phyloP scores from a whole-genome alignment of 2,113 vertebrate genomes.

The Zosterops hypoxanthus region DNA sequence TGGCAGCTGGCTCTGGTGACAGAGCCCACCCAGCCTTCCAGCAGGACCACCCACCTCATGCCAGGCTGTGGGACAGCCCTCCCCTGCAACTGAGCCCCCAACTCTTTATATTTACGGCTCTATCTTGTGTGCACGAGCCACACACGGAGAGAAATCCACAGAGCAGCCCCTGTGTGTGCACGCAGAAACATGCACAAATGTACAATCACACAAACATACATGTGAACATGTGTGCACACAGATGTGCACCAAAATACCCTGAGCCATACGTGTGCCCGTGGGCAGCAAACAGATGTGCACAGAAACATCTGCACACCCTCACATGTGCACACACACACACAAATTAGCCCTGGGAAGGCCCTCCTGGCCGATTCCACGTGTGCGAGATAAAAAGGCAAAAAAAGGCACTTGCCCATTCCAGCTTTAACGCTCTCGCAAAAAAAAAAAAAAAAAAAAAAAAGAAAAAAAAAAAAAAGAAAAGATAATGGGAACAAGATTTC shows the following conservation, averaged over 20 bases:
- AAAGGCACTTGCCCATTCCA: background rate
- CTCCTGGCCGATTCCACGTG: background rate
- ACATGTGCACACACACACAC: background rate
- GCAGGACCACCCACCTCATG: background rate
- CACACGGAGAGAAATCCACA: background rate
- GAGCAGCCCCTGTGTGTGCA: fast-evolving
- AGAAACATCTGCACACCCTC: background rate
- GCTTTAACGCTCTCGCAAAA: constrained; percentile 34
- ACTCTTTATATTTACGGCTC: background rate
- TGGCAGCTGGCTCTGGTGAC: background rate
- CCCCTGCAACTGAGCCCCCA: background rate
- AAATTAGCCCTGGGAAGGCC: background rate
- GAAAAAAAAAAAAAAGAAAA: constrained; percentile 65
- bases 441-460: constrained; percentile 64
- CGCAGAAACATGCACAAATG: too few relatives aligned
- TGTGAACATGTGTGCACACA: fast-evolving
- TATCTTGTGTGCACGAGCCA: background rate
- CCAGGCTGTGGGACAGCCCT: background rate
- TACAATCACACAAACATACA: fast-evolving
- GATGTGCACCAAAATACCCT: fast-evolving
- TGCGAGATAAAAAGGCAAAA: constrained; percentile 51
- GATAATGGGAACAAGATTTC: constrained; percentile 72
- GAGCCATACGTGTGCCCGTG: fast-evolving
- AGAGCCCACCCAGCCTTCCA: fast-evolving
- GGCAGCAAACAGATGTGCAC: background rate